Conservation (phyloP, 2,888 invertebrate genomes). For the Plagodis pulveraria region DNA sequence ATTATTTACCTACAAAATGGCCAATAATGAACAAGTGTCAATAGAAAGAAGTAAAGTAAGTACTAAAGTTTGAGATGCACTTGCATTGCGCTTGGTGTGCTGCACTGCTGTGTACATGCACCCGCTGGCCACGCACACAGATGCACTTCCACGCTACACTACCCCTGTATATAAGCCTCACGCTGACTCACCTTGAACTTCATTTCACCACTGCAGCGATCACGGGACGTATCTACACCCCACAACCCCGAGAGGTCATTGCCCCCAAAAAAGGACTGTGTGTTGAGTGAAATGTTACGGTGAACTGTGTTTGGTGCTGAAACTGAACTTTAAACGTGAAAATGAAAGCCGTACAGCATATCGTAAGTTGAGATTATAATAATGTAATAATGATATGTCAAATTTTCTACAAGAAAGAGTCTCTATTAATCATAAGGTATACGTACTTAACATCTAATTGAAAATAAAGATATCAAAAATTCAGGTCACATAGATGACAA, state of each 20-base stretch:
- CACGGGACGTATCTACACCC: conserved; percentile 32
- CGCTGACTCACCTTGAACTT: conserved; percentile 80
- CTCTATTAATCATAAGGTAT: too few species aligned
- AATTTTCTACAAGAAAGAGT: too few species aligned
- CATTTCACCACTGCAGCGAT: conserved; percentile 68
- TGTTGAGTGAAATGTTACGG: conserved; percentile 52
- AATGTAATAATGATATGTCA: neutral
- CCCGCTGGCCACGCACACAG: conserved; percentile 50
- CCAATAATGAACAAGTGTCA: neutral
- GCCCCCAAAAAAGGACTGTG: conserved; percentile 38
- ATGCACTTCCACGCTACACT: conserved; percentile 65
- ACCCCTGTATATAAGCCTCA: conserved; percentile 80
- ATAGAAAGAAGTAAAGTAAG: too few species aligned
- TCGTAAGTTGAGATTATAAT: conserved; percentile 56
- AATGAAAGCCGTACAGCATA: conserved; percentile 70
- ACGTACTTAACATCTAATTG: too few species aligned
- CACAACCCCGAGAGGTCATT: conserved; percentile 35
- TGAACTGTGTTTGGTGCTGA: conserved; percentile 62
- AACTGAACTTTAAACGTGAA: conserved; percentile 44
- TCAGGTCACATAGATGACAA: too few species aligned
- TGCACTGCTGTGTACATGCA: conserved; percentile 37
- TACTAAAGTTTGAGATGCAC: conserved; percentile 49
- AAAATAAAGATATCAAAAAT: too few species aligned
- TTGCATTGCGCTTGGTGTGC: conserved; percentile 54
- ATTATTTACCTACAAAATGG: too few species aligned